Base-by-base conservation (phyloP, 2,888 invertebrate genomes). In the Acleris literana region DNA sequence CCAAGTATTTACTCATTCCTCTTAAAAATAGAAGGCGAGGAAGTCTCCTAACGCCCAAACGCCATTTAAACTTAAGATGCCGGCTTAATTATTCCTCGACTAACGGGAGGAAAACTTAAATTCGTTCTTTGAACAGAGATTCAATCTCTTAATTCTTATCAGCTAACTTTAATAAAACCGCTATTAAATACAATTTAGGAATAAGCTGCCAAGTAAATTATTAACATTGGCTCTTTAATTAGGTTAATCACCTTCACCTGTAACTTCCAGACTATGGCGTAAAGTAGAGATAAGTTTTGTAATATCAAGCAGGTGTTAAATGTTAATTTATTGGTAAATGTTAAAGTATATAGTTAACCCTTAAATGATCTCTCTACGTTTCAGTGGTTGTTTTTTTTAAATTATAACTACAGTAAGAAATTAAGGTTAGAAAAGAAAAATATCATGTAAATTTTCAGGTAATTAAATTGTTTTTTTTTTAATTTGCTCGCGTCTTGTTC, bases 81-180 rank as follows among this genome's bases (percentile, higher is more conserved):
- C 29, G 46, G n/a, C 68, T 72, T 74, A 77, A 76, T 78, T 74
- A 75, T 75, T 75, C 71, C 71, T 63, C 55, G 71, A 61, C 58
- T 64, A 68, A 61, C 68, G 68, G 68, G 68, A 69, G 68, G 52
- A 67, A 72, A 74, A 70, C 72, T 72, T 72, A 63, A 76, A 75
- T 72, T 76, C 67, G 74, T 75, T 75, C 72, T 73, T 73, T 72
- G 71, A 74, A 73, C 68, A 61, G 68, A 73, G 69, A 75, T 78
- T 68, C 71, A 74, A 73, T 76, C 70, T 72, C 72, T 57, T 69
- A 76, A 75, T 71, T 73, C 72, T 72, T 72, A 71, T 72, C 72
- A 18, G 56, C 54, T 63, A 69, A 71, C 64, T 70, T 70, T 54
- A 68, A 65, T 68, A 59, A n/a, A 70, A 53, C 55, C 49, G 59